These are phyloP conservation scores for Crocallis elinguaria DNA, from an alignment of 2,888 invertebrate species.

Conservation along the genomic window DNA sequence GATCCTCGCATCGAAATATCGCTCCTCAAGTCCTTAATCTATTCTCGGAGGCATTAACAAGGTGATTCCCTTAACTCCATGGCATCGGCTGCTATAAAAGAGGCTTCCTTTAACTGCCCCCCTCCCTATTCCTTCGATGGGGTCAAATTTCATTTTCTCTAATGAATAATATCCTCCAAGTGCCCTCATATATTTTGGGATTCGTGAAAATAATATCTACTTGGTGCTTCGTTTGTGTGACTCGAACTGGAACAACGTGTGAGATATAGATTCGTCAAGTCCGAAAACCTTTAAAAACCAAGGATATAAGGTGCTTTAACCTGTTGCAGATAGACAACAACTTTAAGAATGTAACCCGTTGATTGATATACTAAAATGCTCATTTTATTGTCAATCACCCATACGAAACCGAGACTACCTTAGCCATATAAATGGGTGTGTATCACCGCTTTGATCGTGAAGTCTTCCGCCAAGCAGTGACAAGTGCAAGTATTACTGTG, in stretches of 20 bases:
- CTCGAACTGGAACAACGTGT: background rate
- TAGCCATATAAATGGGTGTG: too few relatives aligned
- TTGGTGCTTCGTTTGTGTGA: background rate
- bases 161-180: conserved; percentile 73
- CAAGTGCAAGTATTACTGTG: too few relatives aligned
- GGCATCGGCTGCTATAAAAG: conserved; percentile 37
- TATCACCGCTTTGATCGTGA: too few relatives aligned
- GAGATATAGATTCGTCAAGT: too few relatives aligned
- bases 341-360: too few relatives aligned
- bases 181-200: conserved; percentile 71
- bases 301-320: too few relatives aligned
- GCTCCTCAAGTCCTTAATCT: conserved; percentile 25
- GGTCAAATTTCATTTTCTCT: conserved; percentile 72
- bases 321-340: too few relatives aligned
- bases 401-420: too few relatives aligned
- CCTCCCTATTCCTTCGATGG: conserved; percentile 30
- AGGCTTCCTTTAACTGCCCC: conserved; percentile 32
- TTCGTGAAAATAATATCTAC: conserved; percentile 51
- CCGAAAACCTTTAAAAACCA: too few relatives aligned
- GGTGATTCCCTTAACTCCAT: conserved; percentile 24
- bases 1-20: conserved; percentile 13
- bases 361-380: too few relatives aligned
- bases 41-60: conserved; percentile 22
- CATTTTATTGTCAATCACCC: too few relatives aligned
- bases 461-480: too few relatives aligned